phyloP scores from a whole-genome alignment of 64 coral and sea anemone species.

The Porites australiensis region DNA sequence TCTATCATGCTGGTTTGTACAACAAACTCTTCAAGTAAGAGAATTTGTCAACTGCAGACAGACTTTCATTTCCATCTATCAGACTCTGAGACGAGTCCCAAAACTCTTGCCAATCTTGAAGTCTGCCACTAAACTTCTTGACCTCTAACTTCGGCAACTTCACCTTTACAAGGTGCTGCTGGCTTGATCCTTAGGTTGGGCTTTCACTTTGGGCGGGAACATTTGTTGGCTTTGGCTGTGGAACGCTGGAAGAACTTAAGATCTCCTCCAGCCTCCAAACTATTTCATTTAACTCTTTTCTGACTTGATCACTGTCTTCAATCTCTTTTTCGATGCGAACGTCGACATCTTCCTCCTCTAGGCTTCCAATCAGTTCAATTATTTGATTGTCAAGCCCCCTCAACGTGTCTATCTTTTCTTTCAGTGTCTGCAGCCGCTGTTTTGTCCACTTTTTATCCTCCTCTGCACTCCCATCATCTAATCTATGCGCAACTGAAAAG shows the following conservation, averaged over 20 bases:
- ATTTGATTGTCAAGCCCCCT: not conserved
- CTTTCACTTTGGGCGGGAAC: not conserved
- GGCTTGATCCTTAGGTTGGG: not conserved
- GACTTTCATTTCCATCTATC: conserved; percentile 31
- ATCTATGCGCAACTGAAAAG: not conserved
- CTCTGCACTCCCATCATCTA: not conserved
- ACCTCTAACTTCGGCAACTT: conserved; percentile 55
- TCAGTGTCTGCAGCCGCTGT: not conserved
- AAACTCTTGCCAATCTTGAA: conserved; percentile 1
- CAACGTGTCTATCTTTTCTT: not conserved
- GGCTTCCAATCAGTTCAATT: not conserved
- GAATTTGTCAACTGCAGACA: conserved; percentile 5
- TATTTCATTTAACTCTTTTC: not conserved
- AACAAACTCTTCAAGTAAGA: conserved; percentile 37
- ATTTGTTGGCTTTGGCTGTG: no score
- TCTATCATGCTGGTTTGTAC: conserved; percentile 11
- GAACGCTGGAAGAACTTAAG: not conserved
- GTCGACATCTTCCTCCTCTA: not conserved
- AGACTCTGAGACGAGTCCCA: conserved; percentile 56
- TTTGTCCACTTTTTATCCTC: not conserved
- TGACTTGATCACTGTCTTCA: not conserved
- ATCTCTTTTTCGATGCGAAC: conserved; percentile 3
- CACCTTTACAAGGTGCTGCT: not conserved
- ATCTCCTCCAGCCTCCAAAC: not conserved
- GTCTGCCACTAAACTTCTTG: conserved; percentile 41